Conservation (phyloP, 1,140 invertebrate species). For the Zophobas morio region DNA sequence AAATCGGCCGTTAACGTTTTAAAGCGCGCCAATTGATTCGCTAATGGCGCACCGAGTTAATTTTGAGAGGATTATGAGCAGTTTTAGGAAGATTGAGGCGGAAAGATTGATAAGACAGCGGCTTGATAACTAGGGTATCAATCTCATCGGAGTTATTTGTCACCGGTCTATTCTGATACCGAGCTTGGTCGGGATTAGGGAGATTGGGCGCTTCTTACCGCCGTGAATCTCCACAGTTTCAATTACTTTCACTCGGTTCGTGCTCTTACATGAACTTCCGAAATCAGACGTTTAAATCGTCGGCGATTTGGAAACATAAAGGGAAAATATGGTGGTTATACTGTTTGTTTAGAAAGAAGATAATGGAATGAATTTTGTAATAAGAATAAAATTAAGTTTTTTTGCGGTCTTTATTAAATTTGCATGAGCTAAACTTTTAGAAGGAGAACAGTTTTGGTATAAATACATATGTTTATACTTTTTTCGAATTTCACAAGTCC, state of each 20-base stretch:
- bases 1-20: constrained; percentile 5
- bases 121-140: constrained; percentile 29
- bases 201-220: constrained; percentile 31
- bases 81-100: neutral
- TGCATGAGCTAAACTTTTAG: too few species aligned
- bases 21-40: constrained; percentile 22
- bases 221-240: constrained; percentile 34
- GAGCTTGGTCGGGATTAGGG: constrained; percentile 30
- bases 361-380: too few species aligned
- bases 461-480: too few species aligned
- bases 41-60: neutral
- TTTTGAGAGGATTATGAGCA: too few species aligned
- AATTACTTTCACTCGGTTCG: constrained; percentile 41
- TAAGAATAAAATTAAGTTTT: too few species aligned
- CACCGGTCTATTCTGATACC: constrained; percentile 28
- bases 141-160: constrained; percentile 35
- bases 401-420: too few species aligned
- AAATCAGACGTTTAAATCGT: constrained; percentile 23
- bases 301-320: neutral
- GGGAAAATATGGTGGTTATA: neutral
- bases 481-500: too few species aligned
- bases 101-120: constrained; percentile 12
- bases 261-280: constrained; percentile 24
- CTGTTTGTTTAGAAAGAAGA: too few species aligned
- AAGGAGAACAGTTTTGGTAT: too few species aligned